Percentiles rank a stretch among this genome's conserved stretches.
phyloP scores from a whole-genome alignment of 2,888 invertebrate genomes.

The Lithophane semibrunnea region DNA sequence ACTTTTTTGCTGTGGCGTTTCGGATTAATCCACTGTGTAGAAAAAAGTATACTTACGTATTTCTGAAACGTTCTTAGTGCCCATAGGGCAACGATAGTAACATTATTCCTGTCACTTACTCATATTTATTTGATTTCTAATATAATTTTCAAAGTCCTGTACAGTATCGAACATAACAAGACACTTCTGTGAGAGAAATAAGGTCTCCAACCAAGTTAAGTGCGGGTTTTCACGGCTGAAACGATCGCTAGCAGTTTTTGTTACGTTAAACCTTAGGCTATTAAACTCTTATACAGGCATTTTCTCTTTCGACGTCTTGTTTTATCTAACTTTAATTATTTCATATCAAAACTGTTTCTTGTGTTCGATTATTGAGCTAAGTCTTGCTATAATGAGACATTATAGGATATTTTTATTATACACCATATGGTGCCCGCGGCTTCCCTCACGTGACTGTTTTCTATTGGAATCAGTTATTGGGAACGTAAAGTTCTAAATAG shows the following conservation, averaged over 20 bases:
- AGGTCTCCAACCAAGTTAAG: background rate
- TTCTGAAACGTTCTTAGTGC: background rate
- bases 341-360: background rate
- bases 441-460: too few relatives aligned
- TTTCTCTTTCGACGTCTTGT: background rate
- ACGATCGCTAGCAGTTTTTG: constrained; percentile 11
- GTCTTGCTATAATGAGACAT: background rate
- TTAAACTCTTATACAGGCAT: background rate
- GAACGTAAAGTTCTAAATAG: too few relatives aligned
- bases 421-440: too few relatives aligned
- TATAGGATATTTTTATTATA: background rate
- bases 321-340: constrained; percentile 2
- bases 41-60: too few relatives aligned
- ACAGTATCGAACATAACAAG: background rate
- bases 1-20: background rate
- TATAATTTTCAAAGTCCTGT: background rate
- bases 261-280: background rate
- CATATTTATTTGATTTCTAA: too few relatives aligned
- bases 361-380: background rate
- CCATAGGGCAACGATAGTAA: background rate
- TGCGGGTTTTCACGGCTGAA: constrained; percentile 9
- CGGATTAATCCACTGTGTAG: background rate
- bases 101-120: too few relatives aligned
- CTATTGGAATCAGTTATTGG: too few relatives aligned
- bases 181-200: background rate